A percentile compares a stretch with the other conserved stretches of the same genome.
phyloP scores from a whole-genome alignment of 2,888 invertebrate species.

The Steinernema carpocapsae region DNA sequence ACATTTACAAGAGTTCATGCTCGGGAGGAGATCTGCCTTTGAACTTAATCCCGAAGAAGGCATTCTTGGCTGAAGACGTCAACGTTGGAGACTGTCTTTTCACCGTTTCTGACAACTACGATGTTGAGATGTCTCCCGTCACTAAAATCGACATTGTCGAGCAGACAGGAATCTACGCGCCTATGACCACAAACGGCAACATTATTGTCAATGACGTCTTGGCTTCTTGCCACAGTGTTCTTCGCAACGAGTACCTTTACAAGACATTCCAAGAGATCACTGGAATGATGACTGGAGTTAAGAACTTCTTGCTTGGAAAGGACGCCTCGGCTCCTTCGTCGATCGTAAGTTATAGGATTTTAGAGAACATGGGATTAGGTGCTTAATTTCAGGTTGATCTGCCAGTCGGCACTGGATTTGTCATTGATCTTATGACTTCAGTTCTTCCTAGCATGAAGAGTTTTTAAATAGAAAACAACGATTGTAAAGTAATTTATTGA shows the following conservation, averaged over 20 bases:
- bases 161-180: conserved; percentile 61
- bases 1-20: conserved; percentile 56
- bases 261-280: conserved; percentile 42
- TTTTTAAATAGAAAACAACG: too few relatives aligned
- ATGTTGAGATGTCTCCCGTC: conserved; percentile 45
- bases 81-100: conserved; percentile 63
- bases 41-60: conserved; percentile 36
- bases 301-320: too few relatives aligned
- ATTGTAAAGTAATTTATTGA: background rate
- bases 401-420: too few relatives aligned
- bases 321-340: too few relatives aligned
- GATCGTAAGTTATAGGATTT: too few relatives aligned
- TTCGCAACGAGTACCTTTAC: conserved; percentile 52
- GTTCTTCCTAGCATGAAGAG: too few relatives aligned
- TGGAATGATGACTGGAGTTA: background rate
- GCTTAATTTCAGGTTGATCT: background rate
- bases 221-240: conserved; percentile 58
- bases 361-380: too few relatives aligned
- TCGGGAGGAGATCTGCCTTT: background rate
- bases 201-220: conserved; percentile 59
- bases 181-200: conserved; percentile 58
- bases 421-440: too few relatives aligned
- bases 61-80: conserved; percentile 59
- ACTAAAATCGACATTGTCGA: conserved; percentile 44
- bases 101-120: conserved; percentile 37